Conservation (phyloP, 2,888 invertebrate genomes). For the Eupithecia pulchellata region DNA sequence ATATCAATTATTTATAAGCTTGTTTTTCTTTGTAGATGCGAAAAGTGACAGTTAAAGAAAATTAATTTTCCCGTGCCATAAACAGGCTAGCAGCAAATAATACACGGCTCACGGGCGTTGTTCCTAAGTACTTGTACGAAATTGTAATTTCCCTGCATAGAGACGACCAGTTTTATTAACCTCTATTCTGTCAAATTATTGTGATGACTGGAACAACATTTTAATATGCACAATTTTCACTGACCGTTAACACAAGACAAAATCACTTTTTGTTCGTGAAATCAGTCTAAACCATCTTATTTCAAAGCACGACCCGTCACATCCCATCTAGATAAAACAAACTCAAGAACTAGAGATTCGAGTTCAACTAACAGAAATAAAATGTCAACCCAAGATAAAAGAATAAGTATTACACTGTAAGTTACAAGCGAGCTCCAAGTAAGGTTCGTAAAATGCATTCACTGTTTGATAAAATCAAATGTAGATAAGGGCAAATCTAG, state of each 20-base stretch:
- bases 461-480: conserved; percentile 3
- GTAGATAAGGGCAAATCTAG: conserved; percentile 8
- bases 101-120: too few species aligned
- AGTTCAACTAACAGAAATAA: conserved; percentile 15
- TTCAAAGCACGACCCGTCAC: conserved; percentile 15
- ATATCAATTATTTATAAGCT: background rate
- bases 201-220: background rate
- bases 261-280: background rate
- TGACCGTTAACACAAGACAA: background rate
- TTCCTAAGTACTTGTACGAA: too few species aligned
- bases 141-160: too few species aligned
- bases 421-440: background rate
- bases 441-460: background rate
- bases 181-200: background rate
- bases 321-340: conserved; percentile 11
- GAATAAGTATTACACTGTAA: background rate
- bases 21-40: background rate
- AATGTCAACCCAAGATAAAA: background rate
- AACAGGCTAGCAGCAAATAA: too few species aligned
- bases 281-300: background rate
- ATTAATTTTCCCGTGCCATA: too few species aligned
- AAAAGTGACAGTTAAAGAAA: too few species aligned
- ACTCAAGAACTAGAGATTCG: conserved; percentile 11
- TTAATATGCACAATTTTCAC: background rate
- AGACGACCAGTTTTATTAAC: too few species aligned